A percentile compares a stretch with the other conserved stretches of the same genome.
These are phyloP conservation scores for Ashinkailepas kermadecensis DNA, from an alignment of 2,888 invertebrate species.

Conservation along the genomic window DNA sequence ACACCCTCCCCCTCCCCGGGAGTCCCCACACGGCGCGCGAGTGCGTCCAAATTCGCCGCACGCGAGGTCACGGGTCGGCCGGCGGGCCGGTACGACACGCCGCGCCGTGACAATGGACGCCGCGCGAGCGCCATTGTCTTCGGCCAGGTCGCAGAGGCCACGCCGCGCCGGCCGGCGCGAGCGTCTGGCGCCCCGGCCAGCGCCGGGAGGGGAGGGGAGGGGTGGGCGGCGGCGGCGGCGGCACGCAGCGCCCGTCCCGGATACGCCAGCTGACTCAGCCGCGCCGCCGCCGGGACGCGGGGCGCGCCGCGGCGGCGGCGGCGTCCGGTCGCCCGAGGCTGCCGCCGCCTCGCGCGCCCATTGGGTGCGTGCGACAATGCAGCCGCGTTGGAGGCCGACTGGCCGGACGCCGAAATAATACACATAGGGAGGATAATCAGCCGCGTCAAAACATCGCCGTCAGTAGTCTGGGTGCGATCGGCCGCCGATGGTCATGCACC, in stretches of 20 bases:
- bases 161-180: neutral
- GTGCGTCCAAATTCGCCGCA: neutral
- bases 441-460: no score
- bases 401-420: no score
- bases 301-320: neutral
- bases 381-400: no score
- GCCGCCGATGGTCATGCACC: no score
- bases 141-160: neutral
- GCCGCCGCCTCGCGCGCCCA: no score
- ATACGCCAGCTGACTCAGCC: slow-evolving; percentile 12
- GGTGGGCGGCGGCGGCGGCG: neutral
- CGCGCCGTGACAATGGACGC: neutral
- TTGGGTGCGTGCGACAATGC: no score
- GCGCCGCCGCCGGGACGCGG: no score
- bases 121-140: neutral
- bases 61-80: neutral
- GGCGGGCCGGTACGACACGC: neutral
- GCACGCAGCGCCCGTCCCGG: neutral
- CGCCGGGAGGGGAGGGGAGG: neutral
- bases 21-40: no score
- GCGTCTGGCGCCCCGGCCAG: neutral
- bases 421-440: no score
- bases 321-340: neutral
- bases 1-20: no score
- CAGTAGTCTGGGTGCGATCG: no score